Conservation (phyloP, 2,797 vertebrate genomes). For the Catharus ustulatus region DNA sequence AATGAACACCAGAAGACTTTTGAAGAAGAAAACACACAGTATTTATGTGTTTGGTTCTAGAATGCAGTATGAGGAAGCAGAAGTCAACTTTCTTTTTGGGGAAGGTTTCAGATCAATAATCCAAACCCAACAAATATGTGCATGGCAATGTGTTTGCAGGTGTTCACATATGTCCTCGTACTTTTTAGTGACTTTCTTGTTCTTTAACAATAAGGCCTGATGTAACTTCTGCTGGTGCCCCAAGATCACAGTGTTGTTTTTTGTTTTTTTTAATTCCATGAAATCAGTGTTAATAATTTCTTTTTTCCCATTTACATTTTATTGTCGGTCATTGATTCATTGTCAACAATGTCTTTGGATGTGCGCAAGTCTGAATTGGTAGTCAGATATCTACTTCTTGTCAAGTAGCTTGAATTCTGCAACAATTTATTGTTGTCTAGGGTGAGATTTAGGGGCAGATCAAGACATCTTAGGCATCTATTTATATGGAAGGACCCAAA, state of each 20-base stretch:
- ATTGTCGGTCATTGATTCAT: background rate
- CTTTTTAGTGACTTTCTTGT: background rate
- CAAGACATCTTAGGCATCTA: background rate
- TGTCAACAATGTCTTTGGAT: background rate
- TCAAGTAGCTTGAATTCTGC: background rate
- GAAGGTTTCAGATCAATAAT: background rate
- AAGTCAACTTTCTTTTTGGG: background rate
- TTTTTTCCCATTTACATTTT: background rate
- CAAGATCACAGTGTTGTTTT: background rate
- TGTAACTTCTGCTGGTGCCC: background rate
- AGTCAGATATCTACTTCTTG: background rate
- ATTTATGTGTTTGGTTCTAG: background rate
- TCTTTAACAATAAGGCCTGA: background rate
- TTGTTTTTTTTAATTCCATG: background rate
- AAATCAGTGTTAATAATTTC: background rate
- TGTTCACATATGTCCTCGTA: fast-evolving
- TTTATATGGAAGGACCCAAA: background rate
- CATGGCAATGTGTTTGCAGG: background rate
- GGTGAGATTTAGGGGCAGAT: background rate
- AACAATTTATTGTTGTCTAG: background rate
- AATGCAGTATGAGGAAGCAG: background rate
- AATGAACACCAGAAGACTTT: background rate
- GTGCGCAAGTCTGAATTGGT: background rate
- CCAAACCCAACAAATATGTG: background rate
- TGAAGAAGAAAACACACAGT: background rate